These are phyloP conservation scores for Pseudorasbora parva DNA, from an alignment of 2,113 vertebrate species.

Conservation along the genomic window DNA sequence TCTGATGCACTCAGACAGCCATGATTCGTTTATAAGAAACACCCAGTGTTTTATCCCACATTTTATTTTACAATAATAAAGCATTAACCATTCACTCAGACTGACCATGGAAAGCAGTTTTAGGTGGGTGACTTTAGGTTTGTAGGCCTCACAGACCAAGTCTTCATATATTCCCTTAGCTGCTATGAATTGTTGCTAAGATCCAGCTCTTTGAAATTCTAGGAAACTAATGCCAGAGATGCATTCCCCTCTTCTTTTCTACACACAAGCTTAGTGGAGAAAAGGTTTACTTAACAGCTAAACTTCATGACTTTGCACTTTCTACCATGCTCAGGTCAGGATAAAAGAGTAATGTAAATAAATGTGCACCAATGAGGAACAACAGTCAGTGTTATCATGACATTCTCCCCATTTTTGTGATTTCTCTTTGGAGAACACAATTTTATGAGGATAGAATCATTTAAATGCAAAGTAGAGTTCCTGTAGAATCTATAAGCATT, in stretches of 20 bases:
- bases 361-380: background rate
- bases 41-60: conserved; percentile 43
- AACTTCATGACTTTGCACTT: background rate
- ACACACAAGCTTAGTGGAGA: background rate
- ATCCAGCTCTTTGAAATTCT: conserved; percentile 56
- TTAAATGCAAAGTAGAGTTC: background rate
- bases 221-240: conserved; percentile 48
- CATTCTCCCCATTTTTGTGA: background rate
- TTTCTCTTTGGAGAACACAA: background rate
- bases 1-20: conserved; percentile 26
- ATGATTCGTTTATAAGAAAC: conserved; percentile 47
- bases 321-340: background rate
- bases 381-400: background rate
- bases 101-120: conserved; percentile 49
- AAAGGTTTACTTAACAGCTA: conserved; percentile 34
- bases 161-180: conserved; percentile 50
- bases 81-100: conserved; percentile 45
- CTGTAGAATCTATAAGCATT: background rate
- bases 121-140: conserved; percentile 50
- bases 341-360: conserved; percentile 4
- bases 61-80: background rate
- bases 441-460: background rate
- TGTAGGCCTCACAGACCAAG: conserved; percentile 50
- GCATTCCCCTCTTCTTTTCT: conserved; percentile 11
- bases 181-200: conserved; percentile 54